Evolutionary conservation across 2,797 vertebrate species (phyloP).

Genomic region (Rhinogobio ventralis): DNA sequence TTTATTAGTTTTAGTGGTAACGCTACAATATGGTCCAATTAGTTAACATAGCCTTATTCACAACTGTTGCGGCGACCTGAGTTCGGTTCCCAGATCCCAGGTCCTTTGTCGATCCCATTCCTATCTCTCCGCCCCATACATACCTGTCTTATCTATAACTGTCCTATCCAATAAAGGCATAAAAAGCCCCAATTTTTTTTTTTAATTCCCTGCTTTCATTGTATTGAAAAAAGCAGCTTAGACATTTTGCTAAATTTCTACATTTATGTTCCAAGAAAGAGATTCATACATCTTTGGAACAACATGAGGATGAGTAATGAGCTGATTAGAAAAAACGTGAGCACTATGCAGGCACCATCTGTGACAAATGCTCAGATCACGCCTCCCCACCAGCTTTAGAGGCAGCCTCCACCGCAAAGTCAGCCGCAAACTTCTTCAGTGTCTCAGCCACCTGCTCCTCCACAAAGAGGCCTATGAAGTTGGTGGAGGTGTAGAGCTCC

Average conservation of each 20-base stretch:
- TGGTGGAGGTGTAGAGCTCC: conserved; percentile 94
- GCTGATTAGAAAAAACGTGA: background rate
- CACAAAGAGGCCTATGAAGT: conserved; percentile 97
- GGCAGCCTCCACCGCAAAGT: conserved; percentile 90
- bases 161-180: too few relatives aligned
- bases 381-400: conserved; percentile 86
- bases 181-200: too few relatives aligned
- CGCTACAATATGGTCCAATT: background rate
- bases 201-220: background rate
- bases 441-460: conserved; percentile 93
- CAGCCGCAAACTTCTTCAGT: conserved; percentile 92
- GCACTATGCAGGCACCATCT: conserved; percentile 29
- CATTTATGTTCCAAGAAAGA: background rate
- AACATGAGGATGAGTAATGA: conserved; percentile 8
- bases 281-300: background rate
- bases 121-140: too few relatives aligned
- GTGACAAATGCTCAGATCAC: conserved; percentile 28
- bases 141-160: too few relatives aligned
- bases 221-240: background rate
- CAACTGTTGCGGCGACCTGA: too few relatives aligned
- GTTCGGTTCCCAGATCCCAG: too few relatives aligned
- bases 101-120: too few relatives aligned
- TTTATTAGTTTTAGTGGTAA: background rate
- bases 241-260: background rate
- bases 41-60: background rate